Evolutionary conservation across 1,140 invertebrate species (phyloP), one percentile per base, ranked within the genome.

Genomic region (Bombus affinis): DNA sequence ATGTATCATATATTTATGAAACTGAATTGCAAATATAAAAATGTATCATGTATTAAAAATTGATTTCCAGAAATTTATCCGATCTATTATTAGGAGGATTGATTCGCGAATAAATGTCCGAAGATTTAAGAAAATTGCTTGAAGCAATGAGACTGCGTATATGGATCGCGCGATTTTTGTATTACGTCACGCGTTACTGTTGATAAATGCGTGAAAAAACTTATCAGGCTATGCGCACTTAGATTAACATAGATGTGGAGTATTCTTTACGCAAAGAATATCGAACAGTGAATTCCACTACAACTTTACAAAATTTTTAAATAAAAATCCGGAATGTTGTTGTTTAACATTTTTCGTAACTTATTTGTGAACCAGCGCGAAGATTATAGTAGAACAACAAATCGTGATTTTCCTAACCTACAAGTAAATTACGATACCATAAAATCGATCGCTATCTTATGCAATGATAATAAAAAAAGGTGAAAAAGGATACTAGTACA

Each of bases 171-270:
- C 35, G 82, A 84, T 5, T 71, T 44, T 53, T 39, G 25, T 44
- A 6, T 84, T 57, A 70, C 77, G n/a, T 84, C 68, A 70, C 68
- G 68, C 53, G 47, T 80, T 85, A 35, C 53, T 70, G 74, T 83
- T 83, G 83, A 85, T 85, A 85, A 80, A 39, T 59, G 32, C 3
- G 35, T 22, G 53, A 42, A 62, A 77, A 80, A 84, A 39, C 57
- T 72, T 80, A 85, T 85, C 68, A 62, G 13, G 37, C 2, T 25
- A 66, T 42, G 28, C 22, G 42, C 80, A 73, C 25, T 59, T 25
- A 35, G 70, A 53, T 62, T 73, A 35, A 22, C 18, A 57, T 44
- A 22, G 32, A 71, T 47, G 47, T 13, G 6, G 1, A 32, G 13
- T 13, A 47, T 70, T 6, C 13, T 47, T 35, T 6, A 1, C 68